Conservation (phyloP, 2,888 invertebrate genomes). For the Idaea straminata region DNA sequence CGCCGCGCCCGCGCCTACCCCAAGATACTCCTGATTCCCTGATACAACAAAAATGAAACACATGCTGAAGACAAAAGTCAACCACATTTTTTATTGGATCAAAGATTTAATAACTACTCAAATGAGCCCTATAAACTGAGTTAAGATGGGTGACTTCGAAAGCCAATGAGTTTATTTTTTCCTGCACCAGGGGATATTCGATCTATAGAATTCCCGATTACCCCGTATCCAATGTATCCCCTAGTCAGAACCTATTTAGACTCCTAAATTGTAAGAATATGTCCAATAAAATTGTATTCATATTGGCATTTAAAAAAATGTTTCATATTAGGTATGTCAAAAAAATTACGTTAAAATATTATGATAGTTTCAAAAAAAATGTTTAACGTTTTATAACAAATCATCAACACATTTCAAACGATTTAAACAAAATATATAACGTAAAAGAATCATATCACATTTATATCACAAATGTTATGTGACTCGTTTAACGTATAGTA, state of each 20-base stretch:
- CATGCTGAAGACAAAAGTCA: slow-evolving; percentile 3
- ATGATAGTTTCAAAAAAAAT: not conserved
- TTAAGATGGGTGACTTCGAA: too few relatives aligned
- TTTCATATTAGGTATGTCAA: too few relatives aligned
- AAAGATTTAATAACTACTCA: too few relatives aligned
- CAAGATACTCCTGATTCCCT: slow-evolving; percentile 69
- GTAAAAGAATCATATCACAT: not conserved
- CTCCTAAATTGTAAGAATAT: not conserved
- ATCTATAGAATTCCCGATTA: too few relatives aligned
- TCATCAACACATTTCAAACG: not conserved
- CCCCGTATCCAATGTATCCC: too few relatives aligned
- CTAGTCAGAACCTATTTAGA: too few relatives aligned
- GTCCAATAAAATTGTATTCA: not conserved
- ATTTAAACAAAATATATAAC: not conserved
- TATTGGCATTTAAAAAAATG: not conserved
- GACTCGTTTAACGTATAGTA: slow-evolving; percentile 9
- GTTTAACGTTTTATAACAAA: not conserved
- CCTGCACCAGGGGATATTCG: too few relatives aligned
- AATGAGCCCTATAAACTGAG: too few relatives aligned
- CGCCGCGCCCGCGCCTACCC: slow-evolving; percentile 49
- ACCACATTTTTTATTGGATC: too few relatives aligned
- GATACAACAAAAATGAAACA: slow-evolving; percentile 15
- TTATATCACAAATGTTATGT: not conserved
- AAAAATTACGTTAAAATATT: not conserved
- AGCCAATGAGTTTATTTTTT: too few relatives aligned